Conservation (phyloP, 2,888 invertebrate genomes). For the Zelleria hepariella region DNA sequence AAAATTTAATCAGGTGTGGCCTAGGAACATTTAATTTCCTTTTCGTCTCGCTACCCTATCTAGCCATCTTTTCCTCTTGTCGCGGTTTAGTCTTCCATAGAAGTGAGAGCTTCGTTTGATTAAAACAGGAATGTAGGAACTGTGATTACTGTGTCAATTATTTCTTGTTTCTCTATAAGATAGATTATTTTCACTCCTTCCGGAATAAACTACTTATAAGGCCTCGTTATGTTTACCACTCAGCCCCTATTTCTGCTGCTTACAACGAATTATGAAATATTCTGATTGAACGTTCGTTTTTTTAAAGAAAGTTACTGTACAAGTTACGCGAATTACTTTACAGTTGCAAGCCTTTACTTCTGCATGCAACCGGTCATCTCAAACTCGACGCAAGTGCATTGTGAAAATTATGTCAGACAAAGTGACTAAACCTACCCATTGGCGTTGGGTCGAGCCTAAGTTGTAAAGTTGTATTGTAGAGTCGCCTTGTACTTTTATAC, state of each 20-base stretch:
- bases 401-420: neutral
- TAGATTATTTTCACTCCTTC: neutral
- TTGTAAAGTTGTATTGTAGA: neutral
- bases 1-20: neutral
- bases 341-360: neutral
- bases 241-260: conserved; percentile 50
- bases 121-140: conserved; percentile 60
- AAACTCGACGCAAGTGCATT: neutral
- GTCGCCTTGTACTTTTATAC: neutral
- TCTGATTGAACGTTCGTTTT: neutral
- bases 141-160: conserved; percentile 72
- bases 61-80: neutral
- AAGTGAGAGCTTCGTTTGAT: conserved; percentile 56
- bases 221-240: neutral
- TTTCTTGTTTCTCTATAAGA: conserved; percentile 36
- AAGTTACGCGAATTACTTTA: neutral
- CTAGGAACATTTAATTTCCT: neutral
- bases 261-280: conserved; percentile 10
- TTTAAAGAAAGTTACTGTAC: neutral
- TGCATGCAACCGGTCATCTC: neutral
- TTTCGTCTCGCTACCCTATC: neutral
- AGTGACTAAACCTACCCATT: neutral
- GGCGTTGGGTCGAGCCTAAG: neutral
- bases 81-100: conserved; percentile 59
- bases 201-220: neutral